Percentiles rank a stretch among this genome's conserved stretches.
These are phyloP conservation scores for Hypomecis punctinalis DNA, from an alignment of 2,888 invertebrate species.

Conservation along the genomic window DNA sequence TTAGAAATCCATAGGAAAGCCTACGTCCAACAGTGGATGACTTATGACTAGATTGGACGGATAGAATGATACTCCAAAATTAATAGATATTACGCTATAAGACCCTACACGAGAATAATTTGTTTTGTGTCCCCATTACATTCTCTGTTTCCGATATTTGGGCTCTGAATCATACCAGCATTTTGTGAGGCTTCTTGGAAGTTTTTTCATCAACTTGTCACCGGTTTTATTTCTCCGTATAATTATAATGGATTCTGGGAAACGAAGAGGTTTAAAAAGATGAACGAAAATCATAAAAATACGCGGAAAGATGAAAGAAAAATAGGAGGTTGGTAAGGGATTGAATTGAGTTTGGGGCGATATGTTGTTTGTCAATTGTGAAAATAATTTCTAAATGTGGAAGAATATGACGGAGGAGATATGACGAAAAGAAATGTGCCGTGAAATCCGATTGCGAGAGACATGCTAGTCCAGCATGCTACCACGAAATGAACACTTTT, in stretches of 20 bases:
- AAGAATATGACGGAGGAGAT: too few species aligned
- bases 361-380: not conserved
- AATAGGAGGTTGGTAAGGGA: not conserved
- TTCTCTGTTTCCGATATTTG: not conserved
- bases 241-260: slow-evolving; percentile 10
- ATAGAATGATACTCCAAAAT: too few species aligned
- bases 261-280: slow-evolving; percentile 1
- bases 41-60: too few species aligned
- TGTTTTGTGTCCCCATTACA: not conserved
- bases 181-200: slow-evolving; percentile 2
- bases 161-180: not conserved
- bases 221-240: slow-evolving; percentile 8
- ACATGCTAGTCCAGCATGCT: too few species aligned
- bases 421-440: too few species aligned
- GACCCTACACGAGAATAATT: not conserved
- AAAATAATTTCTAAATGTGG: too few species aligned
- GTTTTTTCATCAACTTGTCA: slow-evolving; percentile 18
- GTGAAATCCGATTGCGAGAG: too few species aligned
- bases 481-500: too few species aligned
- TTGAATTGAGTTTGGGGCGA: not conserved
- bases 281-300: not conserved
- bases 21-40: too few species aligned
- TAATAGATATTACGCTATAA: too few species aligned
- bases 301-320: not conserved
- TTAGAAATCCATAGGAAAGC: too few species aligned